Percentiles rank a stretch among this genome's conserved stretches.
These are phyloP conservation scores for Sylvilagus floridanus DNA, from an alignment of 2,797 vertebrate species.

Conservation along the genomic window DNA sequence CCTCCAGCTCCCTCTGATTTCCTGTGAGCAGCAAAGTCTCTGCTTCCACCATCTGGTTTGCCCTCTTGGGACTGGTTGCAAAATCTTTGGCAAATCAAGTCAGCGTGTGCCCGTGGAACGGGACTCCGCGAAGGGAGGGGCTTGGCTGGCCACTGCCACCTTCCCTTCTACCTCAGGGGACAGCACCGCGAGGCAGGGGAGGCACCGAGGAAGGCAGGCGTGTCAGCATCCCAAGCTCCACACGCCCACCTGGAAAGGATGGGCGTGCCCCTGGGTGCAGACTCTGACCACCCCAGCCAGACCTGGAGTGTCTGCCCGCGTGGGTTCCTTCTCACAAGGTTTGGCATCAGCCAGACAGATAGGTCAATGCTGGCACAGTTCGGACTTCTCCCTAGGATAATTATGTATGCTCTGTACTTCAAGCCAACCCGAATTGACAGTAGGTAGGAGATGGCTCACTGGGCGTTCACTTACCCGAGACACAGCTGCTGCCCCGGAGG, in stretches of 20 bases:
- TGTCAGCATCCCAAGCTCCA: neutral
- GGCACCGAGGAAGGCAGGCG: constrained; percentile 45
- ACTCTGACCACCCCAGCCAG: neutral
- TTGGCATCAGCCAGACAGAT: neutral
- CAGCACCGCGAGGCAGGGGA: constrained; percentile 47
- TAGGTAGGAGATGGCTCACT: neutral
- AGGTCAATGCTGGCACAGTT: neutral
- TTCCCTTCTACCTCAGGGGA: constrained; percentile 44
- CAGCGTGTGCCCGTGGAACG: neutral
- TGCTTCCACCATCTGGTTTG: neutral
- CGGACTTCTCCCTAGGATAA: constrained; percentile 23
- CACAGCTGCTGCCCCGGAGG: neutral
- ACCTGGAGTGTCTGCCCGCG: neutral
- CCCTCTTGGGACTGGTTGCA: neutral
- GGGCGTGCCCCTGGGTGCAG: neutral
- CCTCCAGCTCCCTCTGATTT: constrained; percentile 46
- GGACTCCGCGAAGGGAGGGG: neutral
- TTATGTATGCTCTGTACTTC: neutral
- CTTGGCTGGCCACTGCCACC: fast-evolving
- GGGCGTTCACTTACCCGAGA: neutral
- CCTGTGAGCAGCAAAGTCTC: constrained; percentile 53
- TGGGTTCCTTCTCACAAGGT: neutral
- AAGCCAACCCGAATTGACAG: constrained; percentile 2
- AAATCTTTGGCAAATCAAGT: neutral
- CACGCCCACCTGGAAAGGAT: neutral